A percentile compares a stretch with the other conserved stretches of the same genome.
Conservation (phyloP, 1,140 invertebrate genomes). For the Orius laevigatus region DNA sequence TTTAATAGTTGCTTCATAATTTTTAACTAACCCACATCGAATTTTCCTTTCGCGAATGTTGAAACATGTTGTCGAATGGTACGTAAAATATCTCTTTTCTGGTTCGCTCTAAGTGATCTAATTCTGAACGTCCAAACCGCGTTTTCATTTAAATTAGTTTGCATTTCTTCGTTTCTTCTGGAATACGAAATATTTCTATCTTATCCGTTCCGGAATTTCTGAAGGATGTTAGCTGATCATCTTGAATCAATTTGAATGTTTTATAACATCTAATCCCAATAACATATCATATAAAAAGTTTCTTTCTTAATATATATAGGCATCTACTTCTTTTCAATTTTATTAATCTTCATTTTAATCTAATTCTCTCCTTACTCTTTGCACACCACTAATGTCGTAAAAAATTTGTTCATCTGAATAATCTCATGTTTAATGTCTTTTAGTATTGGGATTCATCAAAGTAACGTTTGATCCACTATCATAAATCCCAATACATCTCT, state of each 20-base stretch:
- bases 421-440: conserved; percentile 7
- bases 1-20: conserved; percentile 23
- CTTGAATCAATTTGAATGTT: conserved; percentile 16
- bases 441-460: conserved; percentile 5
- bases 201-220: no score
- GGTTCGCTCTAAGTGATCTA: conserved; percentile 17
- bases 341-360: conserved; percentile 18
- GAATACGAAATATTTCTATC: no score
- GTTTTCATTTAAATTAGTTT: no score
- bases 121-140: no score
- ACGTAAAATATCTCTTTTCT: conserved; percentile 21
- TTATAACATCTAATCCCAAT: conserved; percentile 17
- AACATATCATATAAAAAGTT: conserved; percentile 17
- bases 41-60: conserved; percentile 25
- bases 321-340: conserved; percentile 15
- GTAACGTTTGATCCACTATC: conserved; percentile 14
- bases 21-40: conserved; percentile 20
- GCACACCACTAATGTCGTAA: conserved; percentile 22
- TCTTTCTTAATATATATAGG: conserved; percentile 14
- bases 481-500: conserved; percentile 8
- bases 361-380: conserved; percentile 15
- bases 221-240: conserved; percentile 16
- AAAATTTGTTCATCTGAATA: conserved; percentile 15
- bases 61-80: conserved; percentile 24
- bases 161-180: no score